Evolutionary conservation across 2,888 invertebrate genomes (phyloP).

Genomic region (Drosophila tripunctata): DNA sequence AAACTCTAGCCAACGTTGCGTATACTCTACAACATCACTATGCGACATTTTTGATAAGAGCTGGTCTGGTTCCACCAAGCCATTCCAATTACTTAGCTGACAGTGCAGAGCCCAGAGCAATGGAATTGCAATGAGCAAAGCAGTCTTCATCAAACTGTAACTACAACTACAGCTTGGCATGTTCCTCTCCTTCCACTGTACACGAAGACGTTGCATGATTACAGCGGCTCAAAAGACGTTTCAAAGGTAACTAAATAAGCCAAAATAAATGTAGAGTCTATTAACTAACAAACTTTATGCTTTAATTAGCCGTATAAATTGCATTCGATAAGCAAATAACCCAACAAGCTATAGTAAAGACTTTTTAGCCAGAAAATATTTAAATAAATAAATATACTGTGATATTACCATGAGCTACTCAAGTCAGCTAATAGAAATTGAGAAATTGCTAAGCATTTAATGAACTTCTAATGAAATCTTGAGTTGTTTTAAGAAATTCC

Average conservation of each 20-base stretch:
- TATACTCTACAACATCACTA: slow-evolving; percentile 5
- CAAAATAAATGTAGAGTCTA: neutral
- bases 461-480: neutral
- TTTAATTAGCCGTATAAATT: slow-evolving; percentile 12
- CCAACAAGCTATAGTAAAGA: neutral
- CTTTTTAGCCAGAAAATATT: neutral
- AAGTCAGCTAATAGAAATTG: neutral
- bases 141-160: neutral
- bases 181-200: neutral
- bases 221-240: too few relatives aligned
- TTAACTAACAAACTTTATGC: neutral
- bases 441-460: neutral
- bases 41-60: neutral
- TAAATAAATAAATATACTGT: neutral
- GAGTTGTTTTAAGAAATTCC: neutral
- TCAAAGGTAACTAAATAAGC: neutral
- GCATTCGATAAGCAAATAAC: neutral
- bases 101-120: neutral
- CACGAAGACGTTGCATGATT: neutral
- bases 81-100: slow-evolving; percentile 8
- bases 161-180: too few relatives aligned
- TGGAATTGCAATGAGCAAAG: neutral
- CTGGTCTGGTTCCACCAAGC: neutral
- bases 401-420: neutral
- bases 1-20: slow-evolving; percentile 15